A percentile compares a stretch with the other conserved stretches of the same genome.
phyloP scores from a whole-genome alignment of 2,113 vertebrate species.

The Suricata suricatta region DNA sequence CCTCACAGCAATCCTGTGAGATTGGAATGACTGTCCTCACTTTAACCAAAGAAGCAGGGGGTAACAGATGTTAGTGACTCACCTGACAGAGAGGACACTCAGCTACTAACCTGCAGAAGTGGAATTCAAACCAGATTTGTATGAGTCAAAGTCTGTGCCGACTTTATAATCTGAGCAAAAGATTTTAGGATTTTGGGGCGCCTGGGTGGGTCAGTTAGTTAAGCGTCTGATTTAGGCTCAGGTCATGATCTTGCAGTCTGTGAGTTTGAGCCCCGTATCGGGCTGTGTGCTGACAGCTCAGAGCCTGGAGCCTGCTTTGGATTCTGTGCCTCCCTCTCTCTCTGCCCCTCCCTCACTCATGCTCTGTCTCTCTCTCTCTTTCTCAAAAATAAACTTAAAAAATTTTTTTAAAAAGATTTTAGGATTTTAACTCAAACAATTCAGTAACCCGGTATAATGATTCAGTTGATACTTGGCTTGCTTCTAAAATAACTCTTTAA shows the following conservation, averaged over 20 bases:
- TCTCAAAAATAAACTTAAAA: no score
- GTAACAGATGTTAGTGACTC: neutral
- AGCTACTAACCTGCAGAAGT: neutral
- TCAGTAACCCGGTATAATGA: neutral
- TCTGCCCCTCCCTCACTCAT: no score
- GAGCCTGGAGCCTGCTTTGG: no score
- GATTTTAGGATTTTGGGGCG: neutral
- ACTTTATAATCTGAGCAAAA: neutral
- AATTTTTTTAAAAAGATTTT: neutral
- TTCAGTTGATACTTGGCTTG: neutral
- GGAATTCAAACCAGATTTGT: neutral
- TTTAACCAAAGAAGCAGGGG: neutral
- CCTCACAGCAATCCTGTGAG: neutral
- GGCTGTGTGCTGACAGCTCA: no score
- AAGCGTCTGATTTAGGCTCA: no score
- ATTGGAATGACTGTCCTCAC: neutral
- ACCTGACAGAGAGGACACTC: neutral
- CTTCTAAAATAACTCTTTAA: constrained; percentile 23
- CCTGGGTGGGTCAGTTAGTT: no score
- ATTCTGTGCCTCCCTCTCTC: no score
- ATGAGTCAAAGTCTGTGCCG: neutral
- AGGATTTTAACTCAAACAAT: neutral
- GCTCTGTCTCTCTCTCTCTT: no score
- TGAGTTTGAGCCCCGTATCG: no score
- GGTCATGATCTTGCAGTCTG: no score